Evolutionary conservation across 2,113 vertebrate genomes (phyloP).

Genomic region (Brachyhypopomus gauderio): DNA sequence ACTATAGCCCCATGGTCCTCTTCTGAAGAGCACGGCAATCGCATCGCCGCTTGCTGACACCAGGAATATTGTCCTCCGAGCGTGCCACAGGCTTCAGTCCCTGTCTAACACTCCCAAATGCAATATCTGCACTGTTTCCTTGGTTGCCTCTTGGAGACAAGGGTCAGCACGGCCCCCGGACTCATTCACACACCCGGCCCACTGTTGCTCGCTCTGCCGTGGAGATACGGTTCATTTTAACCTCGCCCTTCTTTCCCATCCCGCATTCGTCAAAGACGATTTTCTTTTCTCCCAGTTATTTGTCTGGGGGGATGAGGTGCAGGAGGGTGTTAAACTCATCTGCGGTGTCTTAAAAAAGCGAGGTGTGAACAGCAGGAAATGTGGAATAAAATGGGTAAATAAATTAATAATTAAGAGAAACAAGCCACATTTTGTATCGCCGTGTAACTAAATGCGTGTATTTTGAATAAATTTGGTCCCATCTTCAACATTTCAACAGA

Average conservation of each 20-base stretch:
- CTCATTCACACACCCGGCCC: slow-evolving; percentile 40
- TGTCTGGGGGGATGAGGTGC: neutral
- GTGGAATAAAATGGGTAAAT: neutral
- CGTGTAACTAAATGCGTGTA: neutral
- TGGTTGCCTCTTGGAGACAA: slow-evolving; percentile 20
- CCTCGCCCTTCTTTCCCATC: neutral
- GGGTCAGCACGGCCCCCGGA: slow-evolving; percentile 31
- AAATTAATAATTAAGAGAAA: neutral
- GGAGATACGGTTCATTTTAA: neutral
- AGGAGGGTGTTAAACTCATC: neutral
- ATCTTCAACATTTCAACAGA: neutral
- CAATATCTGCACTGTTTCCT: slow-evolving; percentile 40
- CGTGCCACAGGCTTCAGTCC: slow-evolving; percentile 57
- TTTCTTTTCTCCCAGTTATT: neutral
- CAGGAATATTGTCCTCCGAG: slow-evolving; percentile 60
- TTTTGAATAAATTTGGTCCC: neutral
- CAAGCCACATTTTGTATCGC: neutral
- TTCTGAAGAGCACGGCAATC: slow-evolving; percentile 59
- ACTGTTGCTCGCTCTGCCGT: slow-evolving; percentile 46
- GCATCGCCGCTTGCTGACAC: slow-evolving; percentile 61
- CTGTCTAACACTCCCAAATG: slow-evolving; percentile 39
- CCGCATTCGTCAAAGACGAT: neutral
- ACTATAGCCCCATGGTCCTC: slow-evolving; percentile 12
- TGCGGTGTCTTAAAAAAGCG: neutral
- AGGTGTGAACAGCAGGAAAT: neutral